A percentile compares a stretch with the other conserved stretches of the same genome.
These are phyloP conservation scores for Eospalax fontanierii DNA, from an alignment of 2,797 vertebrate species.

Conservation along the genomic window DNA sequence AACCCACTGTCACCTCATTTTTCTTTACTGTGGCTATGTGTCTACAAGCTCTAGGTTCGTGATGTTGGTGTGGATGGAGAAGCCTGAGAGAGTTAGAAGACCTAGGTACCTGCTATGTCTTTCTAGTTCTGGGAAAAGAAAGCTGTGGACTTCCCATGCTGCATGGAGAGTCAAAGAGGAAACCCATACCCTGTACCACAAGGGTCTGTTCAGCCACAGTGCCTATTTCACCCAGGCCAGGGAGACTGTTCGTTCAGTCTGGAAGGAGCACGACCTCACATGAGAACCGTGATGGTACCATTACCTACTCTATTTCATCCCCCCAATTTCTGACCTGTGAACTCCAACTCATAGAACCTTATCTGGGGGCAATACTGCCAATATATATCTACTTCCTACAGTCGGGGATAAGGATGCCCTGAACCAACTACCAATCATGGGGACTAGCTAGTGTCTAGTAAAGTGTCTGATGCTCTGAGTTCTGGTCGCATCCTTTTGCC, in stretches of 20 bases:
- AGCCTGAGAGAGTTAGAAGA: not conserved
- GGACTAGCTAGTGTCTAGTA: not conserved
- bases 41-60: not conserved
- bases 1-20: not conserved
- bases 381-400: not conserved
- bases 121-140: not conserved
- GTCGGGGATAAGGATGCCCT: not conserved
- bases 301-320: not conserved
- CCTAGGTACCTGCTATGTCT: not conserved
- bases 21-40: not conserved
- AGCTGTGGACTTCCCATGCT: rapidly evolving
- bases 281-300: too few species aligned
- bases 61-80: not conserved
- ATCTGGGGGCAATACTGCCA: not conserved
- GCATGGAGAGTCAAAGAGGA: too few species aligned
- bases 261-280: not conserved
- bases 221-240: not conserved
- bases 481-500: not conserved
- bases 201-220: not conserved
- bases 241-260: not conserved
- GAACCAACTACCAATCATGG: not conserved
- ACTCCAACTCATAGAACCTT: not conserved
- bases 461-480: not conserved
- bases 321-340: not conserved
- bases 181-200: rapidly evolving